phyloP scores from a whole-genome alignment of 2,113 vertebrate species.

The Petrocephalus microphthalmus region DNA sequence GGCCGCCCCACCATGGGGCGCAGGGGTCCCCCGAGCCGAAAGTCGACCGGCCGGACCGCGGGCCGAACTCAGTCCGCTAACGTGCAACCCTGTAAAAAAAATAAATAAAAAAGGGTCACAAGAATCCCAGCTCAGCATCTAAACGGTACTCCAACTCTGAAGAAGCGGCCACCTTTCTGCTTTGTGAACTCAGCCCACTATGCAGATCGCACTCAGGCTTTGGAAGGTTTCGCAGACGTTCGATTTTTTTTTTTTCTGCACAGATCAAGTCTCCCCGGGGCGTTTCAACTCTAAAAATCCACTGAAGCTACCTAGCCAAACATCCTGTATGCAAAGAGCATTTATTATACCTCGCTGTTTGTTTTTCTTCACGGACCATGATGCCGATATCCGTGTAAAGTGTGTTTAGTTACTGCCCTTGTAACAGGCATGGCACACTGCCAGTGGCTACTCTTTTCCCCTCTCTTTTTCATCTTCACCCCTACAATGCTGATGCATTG shows the following conservation, averaged over 20 bases:
- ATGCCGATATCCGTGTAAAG: background rate
- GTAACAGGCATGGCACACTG: background rate
- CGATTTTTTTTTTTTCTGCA: background rate
- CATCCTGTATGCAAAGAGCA: background rate
- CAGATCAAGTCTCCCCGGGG: background rate
- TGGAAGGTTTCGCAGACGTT: background rate
- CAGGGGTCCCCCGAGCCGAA: background rate
- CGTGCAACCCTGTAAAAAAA: background rate
- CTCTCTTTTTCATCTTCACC: background rate
- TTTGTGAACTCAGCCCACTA: background rate
- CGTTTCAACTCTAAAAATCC: background rate
- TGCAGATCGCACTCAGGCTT: background rate
- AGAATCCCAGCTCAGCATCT: background rate
- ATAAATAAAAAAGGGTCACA: no score
- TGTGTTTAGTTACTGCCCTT: background rate
- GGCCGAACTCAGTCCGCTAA: background rate
- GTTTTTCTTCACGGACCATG: background rate
- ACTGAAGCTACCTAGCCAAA: background rate
- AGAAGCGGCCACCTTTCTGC: background rate
- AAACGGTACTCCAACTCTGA: background rate
- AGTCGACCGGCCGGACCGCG: background rate
- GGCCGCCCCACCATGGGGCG: background rate
- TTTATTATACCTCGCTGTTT: no score
- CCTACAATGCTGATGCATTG: background rate
- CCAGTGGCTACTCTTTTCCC: background rate